A percentile compares a stretch with the other conserved stretches of the same genome.
These are phyloP conservation scores for Hirundo rustica DNA, from an alignment of 2,797 vertebrate genomes.

Conservation along the genomic window DNA sequence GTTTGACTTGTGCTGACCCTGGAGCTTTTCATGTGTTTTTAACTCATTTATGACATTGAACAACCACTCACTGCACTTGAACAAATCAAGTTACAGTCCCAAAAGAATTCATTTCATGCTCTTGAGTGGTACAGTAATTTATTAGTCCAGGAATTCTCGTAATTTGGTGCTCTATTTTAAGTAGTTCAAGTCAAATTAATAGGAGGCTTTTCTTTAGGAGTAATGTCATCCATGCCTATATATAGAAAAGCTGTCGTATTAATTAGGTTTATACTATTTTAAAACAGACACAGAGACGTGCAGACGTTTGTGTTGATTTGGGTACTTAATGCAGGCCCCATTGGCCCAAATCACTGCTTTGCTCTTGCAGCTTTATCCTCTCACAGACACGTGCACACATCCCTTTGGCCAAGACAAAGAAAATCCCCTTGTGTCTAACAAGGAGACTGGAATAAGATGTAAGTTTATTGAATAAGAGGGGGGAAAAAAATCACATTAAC, in stretches of 20 bases:
- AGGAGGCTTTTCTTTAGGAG: slow-evolving; percentile 12
- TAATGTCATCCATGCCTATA: slow-evolving; percentile 12
- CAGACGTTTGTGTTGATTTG: background rate
- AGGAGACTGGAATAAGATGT: slow-evolving; percentile 52
- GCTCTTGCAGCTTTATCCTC: background rate
- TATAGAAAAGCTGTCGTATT: slow-evolving; percentile 39
- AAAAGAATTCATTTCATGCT: slow-evolving; percentile 22
- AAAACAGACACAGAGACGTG: background rate
- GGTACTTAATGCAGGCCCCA: background rate
- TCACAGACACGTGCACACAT: background rate
- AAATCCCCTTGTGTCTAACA: slow-evolving; percentile 12
- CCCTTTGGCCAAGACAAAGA: slow-evolving; percentile 20
- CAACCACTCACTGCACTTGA: background rate
- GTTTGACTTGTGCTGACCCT: slow-evolving; percentile 8
- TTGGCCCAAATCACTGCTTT: slow-evolving; percentile 8
- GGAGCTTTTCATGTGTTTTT: slow-evolving; percentile 15
- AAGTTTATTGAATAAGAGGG: background rate
- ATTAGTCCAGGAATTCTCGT: slow-evolving; percentile 40
- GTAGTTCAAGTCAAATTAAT: slow-evolving; percentile 60
- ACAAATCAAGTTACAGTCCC: slow-evolving; percentile 48
- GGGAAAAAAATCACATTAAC: background rate
- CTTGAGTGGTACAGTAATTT: slow-evolving; percentile 46
- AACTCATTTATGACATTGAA: slow-evolving; percentile 38
- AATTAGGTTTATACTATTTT: slow-evolving; percentile 49
- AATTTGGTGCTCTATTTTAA: slow-evolving; percentile 59